phyloP scores from a whole-genome alignment of 2,888 invertebrate genomes.

The Apotomis turbidana region DNA sequence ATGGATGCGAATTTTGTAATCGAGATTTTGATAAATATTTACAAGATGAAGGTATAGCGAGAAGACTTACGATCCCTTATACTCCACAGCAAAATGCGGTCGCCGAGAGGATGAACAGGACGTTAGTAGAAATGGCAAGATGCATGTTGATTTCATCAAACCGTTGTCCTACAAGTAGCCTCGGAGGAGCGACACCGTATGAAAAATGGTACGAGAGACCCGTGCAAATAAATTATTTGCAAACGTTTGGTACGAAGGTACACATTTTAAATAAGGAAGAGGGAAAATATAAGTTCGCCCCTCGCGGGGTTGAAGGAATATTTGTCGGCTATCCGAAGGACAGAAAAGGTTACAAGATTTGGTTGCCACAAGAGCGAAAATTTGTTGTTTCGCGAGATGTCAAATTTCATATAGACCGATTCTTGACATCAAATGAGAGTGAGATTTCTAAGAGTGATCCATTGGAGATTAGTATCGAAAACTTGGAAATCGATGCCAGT shows the following conservation, averaged over 20 bases:
- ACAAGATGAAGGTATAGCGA: constrained; percentile 25
- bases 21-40: constrained; percentile 40
- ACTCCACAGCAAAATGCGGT: no score
- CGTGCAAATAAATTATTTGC: neutral
- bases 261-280: neutral
- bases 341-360: constrained; percentile 6
- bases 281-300: neutral
- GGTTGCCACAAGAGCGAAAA: neutral
- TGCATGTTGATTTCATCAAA: neutral
- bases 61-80: neutral
- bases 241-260: constrained; percentile 1
- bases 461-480: no score
- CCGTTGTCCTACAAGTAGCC: neutral
- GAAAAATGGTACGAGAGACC: neutral
- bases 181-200: neutral
- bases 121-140: neutral
- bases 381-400: neutral
- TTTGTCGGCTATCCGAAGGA: constrained; percentile 3
- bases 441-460: no score
- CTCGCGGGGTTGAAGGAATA: constrained; percentile 1
- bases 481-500: no score
- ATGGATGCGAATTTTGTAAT: constrained; percentile 33
- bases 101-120: no score
- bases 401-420: no score
- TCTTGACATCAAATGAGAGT: no score